Evolutionary conservation across 2,113 vertebrate genomes (phyloP).

Genomic region (Istiophorus platypterus): DNA sequence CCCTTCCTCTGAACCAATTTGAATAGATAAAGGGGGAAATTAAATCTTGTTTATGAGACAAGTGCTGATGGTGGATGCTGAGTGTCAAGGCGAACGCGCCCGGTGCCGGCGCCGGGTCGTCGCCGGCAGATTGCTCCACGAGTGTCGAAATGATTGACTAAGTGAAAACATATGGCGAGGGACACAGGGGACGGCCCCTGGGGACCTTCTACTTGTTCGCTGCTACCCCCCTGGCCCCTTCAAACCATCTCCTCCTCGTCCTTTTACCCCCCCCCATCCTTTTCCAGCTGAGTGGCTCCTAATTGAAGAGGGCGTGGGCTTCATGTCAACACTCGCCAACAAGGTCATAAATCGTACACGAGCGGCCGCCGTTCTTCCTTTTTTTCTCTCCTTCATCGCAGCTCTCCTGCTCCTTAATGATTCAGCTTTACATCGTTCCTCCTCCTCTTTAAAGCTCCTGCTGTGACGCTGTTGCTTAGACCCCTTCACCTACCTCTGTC

Average conservation of each 20-base stretch:
- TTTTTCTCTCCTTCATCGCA: neutral
- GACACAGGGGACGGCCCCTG: slow-evolving; percentile 27
- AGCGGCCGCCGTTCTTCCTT: slow-evolving; percentile 6
- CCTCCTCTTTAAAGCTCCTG: too few species aligned
- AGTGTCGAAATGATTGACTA: slow-evolving; percentile 80
- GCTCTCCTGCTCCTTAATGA: neutral
- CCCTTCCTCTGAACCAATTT: slow-evolving; percentile 35
- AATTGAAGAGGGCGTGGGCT: slow-evolving; percentile 71
- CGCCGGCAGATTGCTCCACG: slow-evolving; percentile 70
- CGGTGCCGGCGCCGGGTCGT: slow-evolving; percentile 36
- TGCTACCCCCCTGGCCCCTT: neutral
- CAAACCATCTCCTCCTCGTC: neutral
- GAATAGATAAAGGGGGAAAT: slow-evolving; percentile 61
- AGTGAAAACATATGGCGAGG: slow-evolving; percentile 81
- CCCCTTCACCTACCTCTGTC: too few species aligned
- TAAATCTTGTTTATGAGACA: slow-evolving; percentile 72
- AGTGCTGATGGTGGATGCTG: slow-evolving; percentile 48
- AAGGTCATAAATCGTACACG: slow-evolving; percentile 62
- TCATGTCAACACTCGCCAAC: slow-evolving; percentile 44
- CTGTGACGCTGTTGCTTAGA: too few species aligned
- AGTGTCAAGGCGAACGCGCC: slow-evolving; percentile 52
- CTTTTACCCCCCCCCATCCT: slow-evolving; percentile 27
- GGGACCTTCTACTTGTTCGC: slow-evolving; percentile 51
- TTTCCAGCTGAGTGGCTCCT: slow-evolving; percentile 74
- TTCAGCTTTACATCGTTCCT: too few species aligned